Evolutionary conservation across 1,140 invertebrate species (phyloP).

Genomic region (Drosophila paulistorum): DNA sequence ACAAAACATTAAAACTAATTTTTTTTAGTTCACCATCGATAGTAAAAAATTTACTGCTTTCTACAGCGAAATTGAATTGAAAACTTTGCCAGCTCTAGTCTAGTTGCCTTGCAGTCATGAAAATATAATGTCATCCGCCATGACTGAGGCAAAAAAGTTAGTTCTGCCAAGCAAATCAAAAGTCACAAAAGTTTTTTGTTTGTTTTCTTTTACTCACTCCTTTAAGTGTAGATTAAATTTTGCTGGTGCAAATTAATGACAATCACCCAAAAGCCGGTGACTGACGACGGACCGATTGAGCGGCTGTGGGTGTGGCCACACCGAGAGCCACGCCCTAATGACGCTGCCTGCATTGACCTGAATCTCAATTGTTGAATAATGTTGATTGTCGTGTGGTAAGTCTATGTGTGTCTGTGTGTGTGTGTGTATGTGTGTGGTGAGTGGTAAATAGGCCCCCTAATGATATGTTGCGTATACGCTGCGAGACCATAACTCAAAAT

Average conservation of each 20-base stretch:
- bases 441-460: slow-evolving; percentile 36
- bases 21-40: too few species aligned
- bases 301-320: slow-evolving; percentile 1
- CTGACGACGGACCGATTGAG: not conserved
- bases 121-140: slow-evolving; percentile 19
- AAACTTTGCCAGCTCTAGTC: slow-evolving; percentile 4
- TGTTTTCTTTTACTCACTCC: not conserved
- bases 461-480: slow-evolving; percentile 73
- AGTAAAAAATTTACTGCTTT: not conserved
- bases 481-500: slow-evolving; percentile 69
- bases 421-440: slow-evolving; percentile 34
- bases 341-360: slow-evolving; percentile 51
- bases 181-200: slow-evolving; percentile 37
- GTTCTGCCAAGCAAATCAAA: slow-evolving; percentile 36
- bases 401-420: slow-evolving; percentile 43
- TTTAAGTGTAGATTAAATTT: slow-evolving; percentile 41
- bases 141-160: slow-evolving; percentile 47
- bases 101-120: not conserved
- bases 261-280: slow-evolving; percentile 22
- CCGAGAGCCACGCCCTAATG: slow-evolving; percentile 31
- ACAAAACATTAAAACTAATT: slow-evolving; percentile 13
- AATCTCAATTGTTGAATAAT: slow-evolving; percentile 50
- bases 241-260: slow-evolving; percentile 48
- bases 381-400: slow-evolving; percentile 33
- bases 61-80: too few species aligned